These are phyloP conservation scores for Eristalis pertinax DNA, from an alignment of 2,888 invertebrate genomes.

Conservation along the genomic window DNA sequence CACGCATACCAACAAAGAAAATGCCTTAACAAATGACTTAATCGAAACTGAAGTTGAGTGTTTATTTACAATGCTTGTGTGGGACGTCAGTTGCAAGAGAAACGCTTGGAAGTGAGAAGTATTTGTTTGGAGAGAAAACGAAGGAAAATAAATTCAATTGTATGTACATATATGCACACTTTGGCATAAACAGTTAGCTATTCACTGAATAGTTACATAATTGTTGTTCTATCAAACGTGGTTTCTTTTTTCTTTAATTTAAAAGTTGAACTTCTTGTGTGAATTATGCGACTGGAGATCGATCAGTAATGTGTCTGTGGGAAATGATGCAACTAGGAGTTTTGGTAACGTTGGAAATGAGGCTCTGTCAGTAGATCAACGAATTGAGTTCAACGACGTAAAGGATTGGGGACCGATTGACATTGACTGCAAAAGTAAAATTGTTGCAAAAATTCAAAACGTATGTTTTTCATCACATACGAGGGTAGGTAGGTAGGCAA, in stretches of 20 bases:
- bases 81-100: conserved; percentile 3
- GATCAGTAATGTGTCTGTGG: too few species aligned
- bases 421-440: too few species aligned
- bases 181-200: conserved; percentile 73
- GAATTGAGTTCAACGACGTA: too few species aligned
- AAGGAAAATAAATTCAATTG: neutral
- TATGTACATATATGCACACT: conserved; percentile 69
- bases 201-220: conserved; percentile 73
- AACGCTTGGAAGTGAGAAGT: conserved; percentile 28
- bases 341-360: too few species aligned
- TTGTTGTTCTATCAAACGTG: conserved; percentile 2
- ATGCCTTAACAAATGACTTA: neutral
- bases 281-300: neutral
- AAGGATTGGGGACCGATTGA: too few species aligned
- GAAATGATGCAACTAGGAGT: too few species aligned
- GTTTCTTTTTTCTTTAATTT: neutral
- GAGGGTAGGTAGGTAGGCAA: too few species aligned
- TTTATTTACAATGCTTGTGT: conserved; percentile 55
- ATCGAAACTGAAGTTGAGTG: conserved; percentile 7
- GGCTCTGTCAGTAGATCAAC: too few species aligned
- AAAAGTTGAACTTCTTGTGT: neutral
- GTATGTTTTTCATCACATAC: too few species aligned
- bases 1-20: neutral
- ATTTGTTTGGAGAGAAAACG: neutral
- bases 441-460: too few species aligned